Conservation (phyloP, 2,797 vertebrate genomes). For the Scolopax rusticola region DNA sequence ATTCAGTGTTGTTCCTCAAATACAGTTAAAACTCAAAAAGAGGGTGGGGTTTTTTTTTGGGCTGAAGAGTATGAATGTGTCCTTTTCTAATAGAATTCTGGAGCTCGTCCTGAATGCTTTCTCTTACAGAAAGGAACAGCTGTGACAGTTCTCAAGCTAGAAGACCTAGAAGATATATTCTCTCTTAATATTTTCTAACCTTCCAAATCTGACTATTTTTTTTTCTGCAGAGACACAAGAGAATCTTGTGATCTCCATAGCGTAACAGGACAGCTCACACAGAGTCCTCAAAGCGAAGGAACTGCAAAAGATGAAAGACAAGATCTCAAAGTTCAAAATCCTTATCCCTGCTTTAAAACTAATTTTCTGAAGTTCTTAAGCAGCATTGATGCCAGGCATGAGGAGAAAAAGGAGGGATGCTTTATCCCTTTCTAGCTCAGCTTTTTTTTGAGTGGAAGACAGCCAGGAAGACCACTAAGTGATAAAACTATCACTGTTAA, state of each 20-base stretch:
- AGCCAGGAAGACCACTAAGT: not conserved
- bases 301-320: not conserved
- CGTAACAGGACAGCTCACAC: not conserved
- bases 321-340: not conserved
- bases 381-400: not conserved
- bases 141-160: not conserved
- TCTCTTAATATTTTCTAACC: not conserved
- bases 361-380: not conserved
- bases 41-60: fast-evolving
- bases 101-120: fast-evolving
- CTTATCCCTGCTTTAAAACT: not conserved
- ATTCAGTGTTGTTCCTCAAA: not conserved
- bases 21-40: not conserved
- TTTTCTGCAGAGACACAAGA: not conserved
- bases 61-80: not conserved
- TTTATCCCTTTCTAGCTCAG: not conserved
- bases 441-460: not conserved
- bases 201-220: not conserved
- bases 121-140: not conserved
- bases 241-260: not conserved
- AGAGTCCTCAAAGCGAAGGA: not conserved
- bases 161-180: not conserved
- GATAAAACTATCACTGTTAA: not conserved
- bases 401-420: not conserved
- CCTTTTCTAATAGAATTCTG: not conserved